Conservation (phyloP, 2,888 invertebrate species). For the Cataglyphis rosenhaueri region DNA sequence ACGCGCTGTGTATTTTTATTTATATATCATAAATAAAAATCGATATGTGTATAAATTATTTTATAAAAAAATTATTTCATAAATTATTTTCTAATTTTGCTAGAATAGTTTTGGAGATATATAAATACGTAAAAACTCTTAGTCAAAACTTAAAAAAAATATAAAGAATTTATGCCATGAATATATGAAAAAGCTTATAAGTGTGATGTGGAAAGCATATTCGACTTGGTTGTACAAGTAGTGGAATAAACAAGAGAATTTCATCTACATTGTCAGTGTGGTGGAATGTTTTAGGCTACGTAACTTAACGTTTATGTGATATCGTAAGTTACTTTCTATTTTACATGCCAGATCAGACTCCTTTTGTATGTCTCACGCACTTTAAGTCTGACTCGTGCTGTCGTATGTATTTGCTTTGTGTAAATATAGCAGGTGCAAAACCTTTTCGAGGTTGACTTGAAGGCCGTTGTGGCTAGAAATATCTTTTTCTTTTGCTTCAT, state of each 20-base stretch:
- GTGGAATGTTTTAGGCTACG: conserved; percentile 7
- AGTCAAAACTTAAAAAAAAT: neutral
- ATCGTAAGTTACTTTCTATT: conserved; percentile 54
- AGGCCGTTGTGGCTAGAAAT: conserved; percentile 78
- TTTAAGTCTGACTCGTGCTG: conserved; percentile 40
- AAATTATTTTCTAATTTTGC: too few relatives aligned
- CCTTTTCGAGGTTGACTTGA: conserved; percentile 80
- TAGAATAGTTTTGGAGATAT: too few relatives aligned
- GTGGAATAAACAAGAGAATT: neutral
- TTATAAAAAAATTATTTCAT: too few relatives aligned
- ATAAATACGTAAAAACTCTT: neutral
- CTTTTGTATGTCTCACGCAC: conserved; percentile 46
- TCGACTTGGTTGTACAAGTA: conserved; percentile 22
- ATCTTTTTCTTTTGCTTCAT: too few relatives aligned
- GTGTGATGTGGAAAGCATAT: neutral
- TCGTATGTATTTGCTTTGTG: conserved; percentile 76
- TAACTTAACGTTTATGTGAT: conserved; percentile 50
- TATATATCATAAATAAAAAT: too few relatives aligned
- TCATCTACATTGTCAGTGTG: neutral
- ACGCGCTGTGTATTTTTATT: too few relatives aligned
- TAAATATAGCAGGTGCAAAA: conserved; percentile 80
- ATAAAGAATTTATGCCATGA: neutral
- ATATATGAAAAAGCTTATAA: neutral
- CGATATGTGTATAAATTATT: too few relatives aligned
- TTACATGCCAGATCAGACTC: conserved; percentile 46